Evolutionary conservation across 30 jellyfish, hydroid and myxozoan species (phyloP).

Genomic region (Nemopilema nomurai): DNA sequence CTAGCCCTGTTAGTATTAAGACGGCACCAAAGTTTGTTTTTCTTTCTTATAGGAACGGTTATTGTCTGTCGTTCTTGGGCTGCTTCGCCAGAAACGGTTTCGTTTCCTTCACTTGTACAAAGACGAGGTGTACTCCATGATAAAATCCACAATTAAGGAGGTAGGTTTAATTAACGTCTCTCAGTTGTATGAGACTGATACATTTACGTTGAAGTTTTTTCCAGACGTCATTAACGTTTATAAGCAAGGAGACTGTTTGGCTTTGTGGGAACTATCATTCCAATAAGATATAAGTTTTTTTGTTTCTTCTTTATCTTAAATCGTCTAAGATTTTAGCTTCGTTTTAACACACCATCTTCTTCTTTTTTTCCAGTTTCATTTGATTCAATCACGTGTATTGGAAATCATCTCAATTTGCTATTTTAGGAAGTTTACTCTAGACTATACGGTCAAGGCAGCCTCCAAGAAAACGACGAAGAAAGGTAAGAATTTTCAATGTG

Average conservation of each 20-base stretch:
- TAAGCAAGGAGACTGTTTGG: too few species aligned
- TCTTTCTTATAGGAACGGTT: conserved; percentile 75
- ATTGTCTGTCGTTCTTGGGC: conserved; percentile 84
- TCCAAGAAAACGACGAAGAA: conserved; percentile 72
- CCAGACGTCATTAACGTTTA: too few species aligned
- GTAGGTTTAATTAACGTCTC: conserved; percentile 18
- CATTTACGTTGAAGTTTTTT: neutral
- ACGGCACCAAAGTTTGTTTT: too few species aligned
- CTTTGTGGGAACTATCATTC: too few species aligned
- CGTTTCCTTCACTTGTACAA: conserved; percentile 74
- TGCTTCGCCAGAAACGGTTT: conserved; percentile 76
- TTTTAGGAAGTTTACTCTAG: conserved; percentile 76
- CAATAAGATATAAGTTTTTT: too few species aligned
- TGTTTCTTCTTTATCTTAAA: too few species aligned
- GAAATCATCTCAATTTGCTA: neutral
- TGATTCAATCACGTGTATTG: neutral
- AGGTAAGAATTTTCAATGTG: conserved; percentile 53
- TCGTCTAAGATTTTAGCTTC: too few species aligned
- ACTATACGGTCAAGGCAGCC: conserved; percentile 47
- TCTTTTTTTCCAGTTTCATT: too few species aligned
- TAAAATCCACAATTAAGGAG: conserved; percentile 76
- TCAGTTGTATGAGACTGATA: neutral
- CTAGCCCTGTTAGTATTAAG: too few species aligned
- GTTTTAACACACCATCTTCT: too few species aligned
- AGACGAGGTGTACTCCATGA: conserved; percentile 71